Percentiles rank a stretch among this genome's conserved stretches.
These are phyloP conservation scores for Seira ritae DNA, from an alignment of 2,888 invertebrate genomes.

Conservation along the genomic window DNA sequence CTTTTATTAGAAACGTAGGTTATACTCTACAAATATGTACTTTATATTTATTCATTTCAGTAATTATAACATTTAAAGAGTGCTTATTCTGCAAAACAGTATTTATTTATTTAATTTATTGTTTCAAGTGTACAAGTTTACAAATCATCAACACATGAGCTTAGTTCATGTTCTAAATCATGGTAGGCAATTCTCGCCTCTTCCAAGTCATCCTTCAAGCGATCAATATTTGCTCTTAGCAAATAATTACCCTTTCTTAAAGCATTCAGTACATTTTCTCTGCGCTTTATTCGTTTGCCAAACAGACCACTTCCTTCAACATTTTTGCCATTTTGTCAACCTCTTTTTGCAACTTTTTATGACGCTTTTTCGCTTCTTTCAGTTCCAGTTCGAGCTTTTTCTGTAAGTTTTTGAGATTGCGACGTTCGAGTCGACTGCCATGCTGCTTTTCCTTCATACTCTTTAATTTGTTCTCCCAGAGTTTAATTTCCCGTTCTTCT, in stretches of 20 bases:
- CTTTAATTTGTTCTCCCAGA: conserved; percentile 78
- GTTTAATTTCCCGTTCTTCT: conserved; percentile 83
- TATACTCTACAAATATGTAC: too few species aligned
- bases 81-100: too few species aligned
- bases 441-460: conserved; percentile 80
- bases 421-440: conserved; percentile 86
- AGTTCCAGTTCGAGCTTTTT: conserved; percentile 85
- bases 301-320: conserved; percentile 84
- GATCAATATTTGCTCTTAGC: conserved; percentile 90
- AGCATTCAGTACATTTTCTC: conserved; percentile 87
- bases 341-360: conserved; percentile 71
- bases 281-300: conserved; percentile 76
- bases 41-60: too few species aligned
- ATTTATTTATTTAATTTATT: too few species aligned
- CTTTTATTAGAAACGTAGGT: too few species aligned
- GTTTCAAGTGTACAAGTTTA: conserved; percentile 10
- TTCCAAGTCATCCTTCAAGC: conserved; percentile 89
- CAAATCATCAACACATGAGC: conserved; percentile 89
- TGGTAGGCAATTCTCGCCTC: conserved; percentile 89
- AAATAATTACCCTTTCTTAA: conserved; percentile 92
- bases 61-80: too few species aligned
- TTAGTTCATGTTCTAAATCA: conserved; percentile 87
- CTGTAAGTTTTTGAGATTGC: conserved; percentile 86
- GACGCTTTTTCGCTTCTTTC: conserved; percentile 81
- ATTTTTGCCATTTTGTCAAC: conserved; percentile 87